Evolutionary conservation across 2,113 vertebrate genomes (phyloP), one percentile per base, ranked within the genome.

Genomic region (Miniopterus natalensis): DNA sequence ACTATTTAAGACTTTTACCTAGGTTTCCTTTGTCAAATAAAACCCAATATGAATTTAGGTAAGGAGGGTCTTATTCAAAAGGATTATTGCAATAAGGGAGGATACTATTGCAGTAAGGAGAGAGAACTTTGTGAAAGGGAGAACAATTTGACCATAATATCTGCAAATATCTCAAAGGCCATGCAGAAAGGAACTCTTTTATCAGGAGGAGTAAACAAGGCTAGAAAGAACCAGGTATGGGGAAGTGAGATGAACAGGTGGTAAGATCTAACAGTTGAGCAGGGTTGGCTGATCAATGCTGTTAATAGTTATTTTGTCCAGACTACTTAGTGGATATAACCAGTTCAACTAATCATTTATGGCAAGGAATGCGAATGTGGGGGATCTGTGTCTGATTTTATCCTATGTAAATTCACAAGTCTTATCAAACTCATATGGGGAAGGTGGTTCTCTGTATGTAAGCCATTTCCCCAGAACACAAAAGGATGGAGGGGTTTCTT

Each of bases 1-100:
- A 61, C 40, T 80, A 40, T 90, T 87, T 63, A 70, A 92, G 75
- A 86, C n/a, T 57, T 79, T 81, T 45, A 57, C 51, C 53, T 66
- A 61, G 18, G 47, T 95, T 75, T 74, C 47, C 17, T 45, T 29
- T 65, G 79, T 89, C 55, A 81, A 73, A 85, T 87, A 80, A 74
- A 88, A 77, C 73, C 13, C 88, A 88, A 92, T 36, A 17, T 21
- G 17, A 51, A 42, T 36, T 85, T 68, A 61, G 57, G 20, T 83
- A 47, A 83, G 49, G 71, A 65, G 63, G 27, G 84, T 47, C 63
- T 75, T 70, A 55, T 77, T 85, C 11, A 45, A 68, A 65, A 77
- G 11, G 55, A 45, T 42, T 73, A 23, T 42, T 87, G 63, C 18
- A 29, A 4, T 59, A 47, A 13, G 49, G 18, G 36, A 15, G 31